Evolutionary conservation across 2,888 invertebrate species (phyloP), one percentile per base, ranked within the genome.

Genomic region (Charanyca ferruginea): DNA sequence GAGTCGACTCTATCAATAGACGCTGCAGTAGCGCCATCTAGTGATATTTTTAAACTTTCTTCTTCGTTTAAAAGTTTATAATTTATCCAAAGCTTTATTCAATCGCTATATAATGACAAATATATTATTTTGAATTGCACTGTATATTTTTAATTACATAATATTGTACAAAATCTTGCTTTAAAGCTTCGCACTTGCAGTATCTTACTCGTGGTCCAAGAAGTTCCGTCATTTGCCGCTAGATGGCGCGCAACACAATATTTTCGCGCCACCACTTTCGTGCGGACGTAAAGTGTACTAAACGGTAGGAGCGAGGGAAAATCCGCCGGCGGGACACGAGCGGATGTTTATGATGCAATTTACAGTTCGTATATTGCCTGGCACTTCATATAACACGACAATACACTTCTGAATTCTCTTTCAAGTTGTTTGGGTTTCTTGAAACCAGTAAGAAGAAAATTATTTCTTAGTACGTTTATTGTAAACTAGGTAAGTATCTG

Each of bases 341-440:
- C 80, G 85, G 89, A 93, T 92, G 91, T 94, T 94, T 94, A 94
- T 90, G 93, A 91, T 89, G 92, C 92, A 92, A 93, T 94, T 94
- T 91, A 91, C 91, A 91, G 91, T 91, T 89, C 89, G 90, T 93
- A 92, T 93, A 93, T 92, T 92, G 89, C 91, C 83, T 89, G 87
- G 84, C 90, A 92, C 91, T 93, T 93, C 90, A 92, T 91, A 90
- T 90, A 91, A 90, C 89, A 90, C 87, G 89, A 90, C 89, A 90
- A 91, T 91, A 91, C 87, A 90, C 88, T 88, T 85, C 85, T 86
- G 85, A 88, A 90, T 90, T 91, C 84, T 82, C 83, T 88, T 86
- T 84, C 80, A 83, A 79, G 81, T 84, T 81, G 83, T 87, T 84
- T 83, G 74, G 77, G 81, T 81, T 83, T 83, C 82, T 83, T 81